Evolutionary conservation across 1,140 invertebrate genomes (phyloP).

Genomic region (Meloidogyne chitwoodi): DNA sequence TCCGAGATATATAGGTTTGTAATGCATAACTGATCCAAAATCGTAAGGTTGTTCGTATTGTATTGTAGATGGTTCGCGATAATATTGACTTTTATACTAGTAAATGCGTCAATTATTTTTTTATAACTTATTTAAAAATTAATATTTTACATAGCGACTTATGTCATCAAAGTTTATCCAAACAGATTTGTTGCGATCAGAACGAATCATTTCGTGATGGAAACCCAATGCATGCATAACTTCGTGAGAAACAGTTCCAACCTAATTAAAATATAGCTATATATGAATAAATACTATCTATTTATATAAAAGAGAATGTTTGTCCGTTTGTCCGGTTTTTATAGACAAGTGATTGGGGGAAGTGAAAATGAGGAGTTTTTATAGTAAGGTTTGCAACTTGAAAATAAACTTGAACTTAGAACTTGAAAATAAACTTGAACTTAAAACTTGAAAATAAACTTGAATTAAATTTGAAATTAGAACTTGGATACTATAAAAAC

Average conservation of each 20-base stretch:
- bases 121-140: constrained; percentile 1
- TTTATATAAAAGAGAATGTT: too few relatives aligned
- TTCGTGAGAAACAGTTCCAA: constrained; percentile 19
- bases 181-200: constrained; percentile 15
- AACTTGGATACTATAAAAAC: too few relatives aligned
- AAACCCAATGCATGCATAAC: constrained; percentile 23
- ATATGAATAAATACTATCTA: too few relatives aligned
- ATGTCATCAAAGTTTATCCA: not conserved
- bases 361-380: too few relatives aligned
- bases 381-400: too few relatives aligned
- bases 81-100: not conserved
- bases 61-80: not conserved
- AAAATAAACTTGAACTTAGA: too few relatives aligned
- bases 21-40: constrained; percentile 24
- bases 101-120: not conserved
- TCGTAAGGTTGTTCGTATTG: constrained; percentile 15
- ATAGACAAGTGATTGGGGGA: too few relatives aligned
- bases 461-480: too few relatives aligned
- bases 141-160: not conserved
- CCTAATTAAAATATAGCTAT: not conserved
- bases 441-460: too few relatives aligned
- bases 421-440: too few relatives aligned
- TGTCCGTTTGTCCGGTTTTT: too few relatives aligned
- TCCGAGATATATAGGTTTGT: not conserved
- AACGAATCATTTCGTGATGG: constrained; percentile 10